Evolutionary conservation across 2,113 vertebrate species (phyloP), one percentile per base, ranked within the genome.

Genomic region (Dasypus novemcinctus): DNA sequence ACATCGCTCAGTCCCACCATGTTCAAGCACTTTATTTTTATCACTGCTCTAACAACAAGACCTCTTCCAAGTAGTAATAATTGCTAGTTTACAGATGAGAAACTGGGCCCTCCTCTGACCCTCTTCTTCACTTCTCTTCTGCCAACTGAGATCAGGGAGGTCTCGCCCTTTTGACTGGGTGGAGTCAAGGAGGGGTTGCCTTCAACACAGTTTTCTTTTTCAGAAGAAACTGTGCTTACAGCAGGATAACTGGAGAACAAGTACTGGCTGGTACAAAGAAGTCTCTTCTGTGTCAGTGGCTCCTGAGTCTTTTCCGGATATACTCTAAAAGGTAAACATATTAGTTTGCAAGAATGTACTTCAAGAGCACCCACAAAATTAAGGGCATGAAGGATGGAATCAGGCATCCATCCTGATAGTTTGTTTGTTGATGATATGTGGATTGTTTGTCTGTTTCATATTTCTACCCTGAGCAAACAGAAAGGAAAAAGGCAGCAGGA

Each of bases 301-400:
- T 86, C 95, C 46, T 81, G 63, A 82, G 93, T 20, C 95, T 9
- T 96, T 94, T 69, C 95, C 91, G 93, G 93, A 89, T 31, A 38
- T 36, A 59, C 33, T 72, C 59, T 38, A 85, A 94, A 97, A 94
- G 29, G 88, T 14, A 63, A 96, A 96, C 78, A 61, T 41, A 5
- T 90, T 43, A 46, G 46, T 91, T 94, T 76, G 54, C 78, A 97
- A 95, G 61, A 5, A 0, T 21, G 17, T 3, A 59, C 18, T 91
- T 59, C 5, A 18, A 64, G 38, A 41, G 25, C 59, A 89, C 12
- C 7, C 59, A 90, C 38, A 15, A 91, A 79, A 15, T 63, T 72
- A 95, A 72, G 7, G 59, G 14, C 66, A 87, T 12, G 2, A 90
- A 86, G 41, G 66, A 81, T 20, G 54, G 49, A 52, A 43, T 54